phyloP scores from a whole-genome alignment of 2,797 vertebrate genomes.

The Sebastes umbrosus region DNA sequence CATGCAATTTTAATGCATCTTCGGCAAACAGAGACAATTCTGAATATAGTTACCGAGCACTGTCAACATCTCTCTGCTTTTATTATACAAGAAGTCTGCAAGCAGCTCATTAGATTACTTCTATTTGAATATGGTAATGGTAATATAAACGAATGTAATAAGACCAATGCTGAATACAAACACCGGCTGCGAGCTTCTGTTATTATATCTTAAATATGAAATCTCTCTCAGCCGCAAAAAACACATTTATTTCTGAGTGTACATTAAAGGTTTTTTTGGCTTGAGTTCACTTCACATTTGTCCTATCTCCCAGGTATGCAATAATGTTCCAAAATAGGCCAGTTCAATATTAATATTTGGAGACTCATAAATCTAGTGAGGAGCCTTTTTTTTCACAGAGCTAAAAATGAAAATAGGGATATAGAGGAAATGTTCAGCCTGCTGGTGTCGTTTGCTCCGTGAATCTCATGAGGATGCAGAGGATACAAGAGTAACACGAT shows the following conservation, averaged over 20 bases:
- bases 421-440: neutral
- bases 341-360: constrained; percentile 45
- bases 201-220: constrained; percentile 32
- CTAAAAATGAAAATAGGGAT: neutral
- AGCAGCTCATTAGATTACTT: constrained; percentile 31
- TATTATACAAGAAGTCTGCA: constrained; percentile 22
- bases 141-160: neutral
- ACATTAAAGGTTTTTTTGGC: constrained; percentile 25
- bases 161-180: constrained; percentile 15
- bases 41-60: constrained; percentile 10
- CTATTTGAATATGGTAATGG: constrained; percentile 38
- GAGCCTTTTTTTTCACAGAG: constrained; percentile 6
- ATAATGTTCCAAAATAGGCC: constrained; percentile 46
- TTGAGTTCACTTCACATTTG: constrained; percentile 26
- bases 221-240: constrained; percentile 12
- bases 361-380: constrained; percentile 13
- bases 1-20: constrained; percentile 38
- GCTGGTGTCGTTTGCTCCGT: neutral
- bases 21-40: constrained; percentile 20
- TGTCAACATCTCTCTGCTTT: constrained; percentile 21
- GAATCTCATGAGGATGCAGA: neutral
- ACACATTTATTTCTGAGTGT: neutral
- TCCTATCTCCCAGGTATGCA: constrained; percentile 29
- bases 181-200: constrained; percentile 23
- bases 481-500: neutral